Base-by-base conservation (phyloP, 92 coral and sea anemone genomes). In the Epizoanthus ramosus region DNA sequence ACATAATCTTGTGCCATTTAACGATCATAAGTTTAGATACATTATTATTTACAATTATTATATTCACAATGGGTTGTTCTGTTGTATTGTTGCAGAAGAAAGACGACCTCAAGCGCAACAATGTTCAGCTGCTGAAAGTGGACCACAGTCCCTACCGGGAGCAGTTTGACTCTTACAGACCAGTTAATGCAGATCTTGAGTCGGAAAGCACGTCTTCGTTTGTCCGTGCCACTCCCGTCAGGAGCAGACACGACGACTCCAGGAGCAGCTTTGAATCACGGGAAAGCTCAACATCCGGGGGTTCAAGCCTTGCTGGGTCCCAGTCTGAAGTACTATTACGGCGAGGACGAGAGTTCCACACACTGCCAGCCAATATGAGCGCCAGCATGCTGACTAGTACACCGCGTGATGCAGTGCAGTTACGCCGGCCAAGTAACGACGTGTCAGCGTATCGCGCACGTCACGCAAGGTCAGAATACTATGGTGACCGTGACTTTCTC, bases 391-490 rank as follows among this genome's bases (percentile, higher is more conserved):
- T 82, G 35, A 81, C 79, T 13, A 57, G 74, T 31, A 84, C 80
- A 17, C 81, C 86, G 14, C 25, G 61, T 3, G 94, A 88, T 6
- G 17, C 33, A 39, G 80, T 80, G 31, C 87, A 83, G 76, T 67
- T 72, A 1, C 89, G 91, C 28, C 86, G 79, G 37, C 82, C 74
- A 14, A 91, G 86, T 64, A 86, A 91, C 56, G 97, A 93, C 71
- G 89, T 93, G 9, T 93, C 97, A 9, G 97, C 94, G 3, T 93
- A 88, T 50, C 82, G 94, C 39, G 94, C 94, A 23, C 94, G 97
- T 6, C 94, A 93, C 79, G 93, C 84, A 16, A 91, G 93, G n/a
- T 93, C 97, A 47, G 97, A 91, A 59, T 79, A 91, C 16, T 91
- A 86, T 60, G 84, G 80, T 37, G 97, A 91, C 24, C 92, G 77